Base-by-base conservation (phyloP, 2,888 invertebrate genomes). In the Lepidocyrtoides sp. region DNA sequence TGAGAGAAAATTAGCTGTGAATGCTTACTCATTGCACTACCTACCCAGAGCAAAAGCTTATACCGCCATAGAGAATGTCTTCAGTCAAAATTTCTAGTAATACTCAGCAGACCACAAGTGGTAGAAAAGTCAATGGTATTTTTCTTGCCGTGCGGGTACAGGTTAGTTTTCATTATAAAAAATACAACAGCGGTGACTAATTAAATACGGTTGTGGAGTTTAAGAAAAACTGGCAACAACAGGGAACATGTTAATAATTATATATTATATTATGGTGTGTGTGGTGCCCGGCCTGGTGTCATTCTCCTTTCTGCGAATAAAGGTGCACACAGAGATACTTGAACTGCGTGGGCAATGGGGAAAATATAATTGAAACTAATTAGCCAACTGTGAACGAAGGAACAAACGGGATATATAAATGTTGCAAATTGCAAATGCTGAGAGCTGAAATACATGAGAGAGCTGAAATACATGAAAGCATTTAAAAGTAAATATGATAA, bases 351-450 rank as follows among this genome's bases (percentile, higher is more conserved):
- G 79, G 79, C 79, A 57, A 32, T 14, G 36, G 54, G 20, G 26
- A 41, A 79, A 79, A 57, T 17, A 57, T 79, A 79, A 79, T 79
- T 57, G 79, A 79, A 79, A 57, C 32, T 79, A 79, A 79, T 79
- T 79, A 79, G 32, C 54, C 10, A 20, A 20, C 36, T 54, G 32
- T n/a, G 26, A 57, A 51, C 14, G n/a, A 51, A 54, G 57, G 32
- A 32, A 36, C 20, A 32, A 79, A 54, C 79, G 79, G 32, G 57
- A 79, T 79, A n/a, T n/a, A n/a, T n/a, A n/a, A n/a, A 14, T 79
- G 79, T 57, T 57, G 79, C 36, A 79, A 79, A n/a, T n/a, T 26
- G 75, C 14, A 75, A 75, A n/a, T 36, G 12, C 36, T n/a, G n/a
- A n/a, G n/a, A n/a, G n/a, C n/a, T n/a, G n/a, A n/a, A n/a, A n/a